These are phyloP conservation scores for Bombylius discolor DNA, from an alignment of 2,888 invertebrate species.

Conservation along the genomic window DNA sequence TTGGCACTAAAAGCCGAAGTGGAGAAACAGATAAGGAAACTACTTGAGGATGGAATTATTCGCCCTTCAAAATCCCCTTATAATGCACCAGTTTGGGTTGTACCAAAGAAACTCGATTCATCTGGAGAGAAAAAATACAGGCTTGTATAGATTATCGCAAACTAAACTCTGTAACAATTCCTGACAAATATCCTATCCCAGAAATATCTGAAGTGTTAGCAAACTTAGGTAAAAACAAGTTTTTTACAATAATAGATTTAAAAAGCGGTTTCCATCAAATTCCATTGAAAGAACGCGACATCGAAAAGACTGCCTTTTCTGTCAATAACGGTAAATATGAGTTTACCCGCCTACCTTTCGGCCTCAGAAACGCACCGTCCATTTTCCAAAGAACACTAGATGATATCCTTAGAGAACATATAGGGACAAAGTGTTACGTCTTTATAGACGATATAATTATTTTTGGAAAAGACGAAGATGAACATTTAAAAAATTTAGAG, in stretches of 20 bases:
- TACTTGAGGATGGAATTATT: slow-evolving; percentile 3
- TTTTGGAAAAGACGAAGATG: slow-evolving; percentile 6
- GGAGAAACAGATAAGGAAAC: neutral
- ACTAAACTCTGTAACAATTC: too few relatives aligned
- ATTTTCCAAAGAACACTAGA: slow-evolving; percentile 5
- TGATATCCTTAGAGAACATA: slow-evolving; percentile 7
- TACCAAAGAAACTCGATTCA: too few relatives aligned
- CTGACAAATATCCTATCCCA: slow-evolving; percentile 4
- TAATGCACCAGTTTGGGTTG: slow-evolving; percentile 11
- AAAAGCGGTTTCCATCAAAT: too few relatives aligned
- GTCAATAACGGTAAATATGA: too few relatives aligned
- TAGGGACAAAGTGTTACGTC: slow-evolving; percentile 7
- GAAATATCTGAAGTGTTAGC: slow-evolving; percentile 8
- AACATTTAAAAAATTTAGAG: slow-evolving; percentile 6
- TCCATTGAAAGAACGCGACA: too few relatives aligned
- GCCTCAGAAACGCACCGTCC: too few relatives aligned
- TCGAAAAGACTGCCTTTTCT: too few relatives aligned
- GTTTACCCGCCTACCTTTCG: too few relatives aligned
- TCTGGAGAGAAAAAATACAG: too few relatives aligned
- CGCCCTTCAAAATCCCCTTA: slow-evolving; percentile 12
- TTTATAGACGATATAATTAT: slow-evolving; percentile 9
- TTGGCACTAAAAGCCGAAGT: neutral
- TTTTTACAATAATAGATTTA: too few relatives aligned
- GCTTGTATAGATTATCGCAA: slow-evolving; percentile 6
- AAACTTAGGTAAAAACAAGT: slow-evolving; percentile 4